Base-by-base conservation (phyloP, 2,888 invertebrate genomes). In the Rosalia funebris region DNA sequence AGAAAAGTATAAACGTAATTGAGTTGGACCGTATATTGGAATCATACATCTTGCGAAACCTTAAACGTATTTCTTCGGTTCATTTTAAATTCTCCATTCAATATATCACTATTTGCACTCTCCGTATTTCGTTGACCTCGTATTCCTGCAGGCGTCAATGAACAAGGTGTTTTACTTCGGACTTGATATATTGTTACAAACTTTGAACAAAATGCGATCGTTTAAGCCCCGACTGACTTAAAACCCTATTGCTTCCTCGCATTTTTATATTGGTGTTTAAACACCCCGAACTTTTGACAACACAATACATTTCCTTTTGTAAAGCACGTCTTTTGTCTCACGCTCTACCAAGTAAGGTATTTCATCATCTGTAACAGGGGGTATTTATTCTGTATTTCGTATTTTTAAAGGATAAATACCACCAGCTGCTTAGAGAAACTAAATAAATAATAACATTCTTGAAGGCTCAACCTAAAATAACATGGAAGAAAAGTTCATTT, bases 21-120 rank as follows among this genome's bases (percentile, higher is more conserved):
- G n/a, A 46, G 7, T 46, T 31, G 44, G 12, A 12, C 3, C 39
- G 50, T 50, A 41, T 56, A 56, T 56, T 56, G 56, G 47, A 39
- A 32, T 42, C 56, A 56, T 56, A 46, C 39, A 47, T 57, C 57
- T 39, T 56, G 11, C 44, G 56, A 19, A 47, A 57, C 20, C 42
- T 36, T 48, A 53, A 41, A 39, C 34, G 56, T 48, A 32, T 57
- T 57, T 47, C 47, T 42, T 41, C 12, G 20, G 41, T 57, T 57
- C 57, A 57, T 57, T 57, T 48, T 48, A 50, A 57, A 57, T 48
- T 57, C 34, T 44, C 37, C 16, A 48, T 44, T 15, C 48, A 50
- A 36, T 57, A 57, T 48, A 50, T 57, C 57, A 57, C 57, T 57
- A 57, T 57, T 57, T 48, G 48, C 50, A 50, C 32, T 44, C 48